These are phyloP conservation scores for Drosophila nebulosa DNA, from an alignment of 1,140 invertebrate species.

Conservation along the genomic window DNA sequence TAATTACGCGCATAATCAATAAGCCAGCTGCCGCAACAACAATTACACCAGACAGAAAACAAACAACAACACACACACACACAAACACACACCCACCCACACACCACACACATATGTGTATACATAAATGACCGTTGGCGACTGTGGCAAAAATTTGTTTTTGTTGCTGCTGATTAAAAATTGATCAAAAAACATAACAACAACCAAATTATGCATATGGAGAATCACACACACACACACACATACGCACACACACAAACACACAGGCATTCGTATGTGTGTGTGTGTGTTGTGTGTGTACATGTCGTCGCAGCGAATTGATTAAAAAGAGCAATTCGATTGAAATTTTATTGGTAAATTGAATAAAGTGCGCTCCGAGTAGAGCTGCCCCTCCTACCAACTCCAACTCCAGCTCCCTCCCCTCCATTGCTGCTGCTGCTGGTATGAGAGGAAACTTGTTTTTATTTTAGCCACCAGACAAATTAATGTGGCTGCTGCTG, in stretches of 20 bases:
- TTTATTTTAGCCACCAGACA: conserved; percentile 25
- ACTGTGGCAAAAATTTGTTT: background rate
- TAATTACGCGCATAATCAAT: conserved; percentile 63
- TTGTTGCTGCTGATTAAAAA: conserved; percentile 67
- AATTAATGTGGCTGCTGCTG: conserved; percentile 42
- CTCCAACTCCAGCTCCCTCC: background rate
- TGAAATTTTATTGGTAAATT: conserved; percentile 81
- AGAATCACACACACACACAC: background rate
- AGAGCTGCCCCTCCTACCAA: too few relatives aligned
- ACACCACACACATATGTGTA: background rate
- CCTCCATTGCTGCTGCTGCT: background rate
- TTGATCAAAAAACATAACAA: conserved; percentile 75
- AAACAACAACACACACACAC: conserved; percentile 9
- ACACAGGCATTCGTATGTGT: background rate
- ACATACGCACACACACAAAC: background rate
- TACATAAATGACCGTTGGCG: conserved; percentile 3
- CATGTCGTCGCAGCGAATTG: conserved; percentile 62
- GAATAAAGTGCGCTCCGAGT: conserved; percentile 67
- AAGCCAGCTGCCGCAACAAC: conserved; percentile 24
- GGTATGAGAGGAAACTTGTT: conserved; percentile 27
- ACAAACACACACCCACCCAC: conserved; percentile 5
- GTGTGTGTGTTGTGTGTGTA: conserved; percentile 6
- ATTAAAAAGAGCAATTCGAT: conserved; percentile 80
- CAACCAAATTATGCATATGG: conserved; percentile 65
- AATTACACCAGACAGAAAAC: conserved; percentile 7